A percentile compares a stretch with the other conserved stretches of the same genome.
Evolutionary conservation across 2,888 invertebrate species (phyloP).

Genomic region (Heteropelma amictum): DNA sequence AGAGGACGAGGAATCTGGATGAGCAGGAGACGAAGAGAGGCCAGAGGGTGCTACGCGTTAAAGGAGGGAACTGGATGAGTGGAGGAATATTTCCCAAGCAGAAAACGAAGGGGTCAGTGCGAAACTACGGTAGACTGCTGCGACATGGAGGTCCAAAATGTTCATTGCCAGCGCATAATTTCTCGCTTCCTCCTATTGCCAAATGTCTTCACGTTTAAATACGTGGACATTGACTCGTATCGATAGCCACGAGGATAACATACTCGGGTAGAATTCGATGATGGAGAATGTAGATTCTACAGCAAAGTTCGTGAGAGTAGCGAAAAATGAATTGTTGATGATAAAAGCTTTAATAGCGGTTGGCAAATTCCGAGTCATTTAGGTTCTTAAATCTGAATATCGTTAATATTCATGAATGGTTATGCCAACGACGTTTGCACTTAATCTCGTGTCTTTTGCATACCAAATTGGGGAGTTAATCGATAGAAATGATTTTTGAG

Average conservation of each 20-base stretch:
- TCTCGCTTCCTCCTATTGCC: not conserved
- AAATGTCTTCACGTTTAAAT: not conserved
- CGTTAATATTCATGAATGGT: too few species aligned
- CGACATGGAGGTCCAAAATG: conserved; percentile 37
- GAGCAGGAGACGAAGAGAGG: conserved; percentile 34
- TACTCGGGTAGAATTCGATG: too few species aligned
- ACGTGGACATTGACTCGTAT: not conserved
- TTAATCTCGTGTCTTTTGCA: too few species aligned
- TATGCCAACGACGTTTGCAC: too few species aligned
- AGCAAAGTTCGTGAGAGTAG: too few species aligned
- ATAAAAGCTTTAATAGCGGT: too few species aligned
- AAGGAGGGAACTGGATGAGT: conserved; percentile 50
- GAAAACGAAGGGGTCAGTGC: conserved; percentile 67
- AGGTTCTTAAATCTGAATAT: too few species aligned
- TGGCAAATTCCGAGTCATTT: too few species aligned
- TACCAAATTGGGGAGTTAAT: too few species aligned
- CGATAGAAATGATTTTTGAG: too few species aligned
- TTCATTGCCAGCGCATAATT: conserved; percentile 52
- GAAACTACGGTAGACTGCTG: conserved; percentile 32
- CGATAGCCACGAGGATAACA: not conserved
- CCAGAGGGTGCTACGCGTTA: conserved; percentile 40
- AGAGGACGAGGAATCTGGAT: conserved; percentile 43
- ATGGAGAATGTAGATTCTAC: too few species aligned
- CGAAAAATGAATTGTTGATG: too few species aligned
- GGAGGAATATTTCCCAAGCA: conserved; percentile 57